Evolutionary conservation across 2,797 vertebrate species (phyloP).

Genomic region (Sebastes steindachneri): DNA sequence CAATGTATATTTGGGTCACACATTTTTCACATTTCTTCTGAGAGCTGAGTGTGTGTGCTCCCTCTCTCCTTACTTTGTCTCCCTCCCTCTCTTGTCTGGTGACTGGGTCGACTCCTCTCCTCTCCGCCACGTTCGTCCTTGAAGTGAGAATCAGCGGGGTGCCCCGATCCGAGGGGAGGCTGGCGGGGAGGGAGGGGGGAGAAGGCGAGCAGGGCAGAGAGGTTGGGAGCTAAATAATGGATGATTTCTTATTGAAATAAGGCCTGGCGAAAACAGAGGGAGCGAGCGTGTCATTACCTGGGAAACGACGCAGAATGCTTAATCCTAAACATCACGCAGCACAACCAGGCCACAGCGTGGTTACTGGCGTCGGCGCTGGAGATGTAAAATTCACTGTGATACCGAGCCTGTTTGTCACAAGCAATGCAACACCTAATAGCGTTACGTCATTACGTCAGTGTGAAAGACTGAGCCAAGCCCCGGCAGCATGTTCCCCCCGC

Average conservation of each 20-base stretch:
- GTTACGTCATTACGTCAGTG: slow-evolving; percentile 25
- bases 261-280: slow-evolving; percentile 60
- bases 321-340: slow-evolving; percentile 27
- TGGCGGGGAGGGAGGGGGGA: slow-evolving; percentile 3
- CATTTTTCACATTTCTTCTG: slow-evolving; percentile 63
- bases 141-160: slow-evolving; percentile 82
- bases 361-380: background rate
- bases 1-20: slow-evolving; percentile 85
- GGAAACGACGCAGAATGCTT: slow-evolving; percentile 63
- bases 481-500: background rate
- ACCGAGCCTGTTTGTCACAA: slow-evolving; percentile 26
- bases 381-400: slow-evolving; percentile 28
- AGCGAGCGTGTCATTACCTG: slow-evolving; percentile 72
- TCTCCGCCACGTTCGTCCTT: slow-evolving; percentile 82
- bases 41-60: slow-evolving; percentile 37
- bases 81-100: slow-evolving; percentile 61
- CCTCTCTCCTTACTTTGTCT: slow-evolving; percentile 54
- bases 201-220: slow-evolving; percentile 60
- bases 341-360: background rate
- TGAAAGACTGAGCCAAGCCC: slow-evolving; percentile 10
- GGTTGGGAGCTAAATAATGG: slow-evolving; percentile 85
- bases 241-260: slow-evolving; percentile 84
- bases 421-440: slow-evolving; percentile 29
- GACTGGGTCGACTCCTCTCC: slow-evolving; percentile 73
- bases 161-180: slow-evolving; percentile 71